phyloP scores from a whole-genome alignment of 2,888 invertebrate species.

The Eledona agricola region DNA sequence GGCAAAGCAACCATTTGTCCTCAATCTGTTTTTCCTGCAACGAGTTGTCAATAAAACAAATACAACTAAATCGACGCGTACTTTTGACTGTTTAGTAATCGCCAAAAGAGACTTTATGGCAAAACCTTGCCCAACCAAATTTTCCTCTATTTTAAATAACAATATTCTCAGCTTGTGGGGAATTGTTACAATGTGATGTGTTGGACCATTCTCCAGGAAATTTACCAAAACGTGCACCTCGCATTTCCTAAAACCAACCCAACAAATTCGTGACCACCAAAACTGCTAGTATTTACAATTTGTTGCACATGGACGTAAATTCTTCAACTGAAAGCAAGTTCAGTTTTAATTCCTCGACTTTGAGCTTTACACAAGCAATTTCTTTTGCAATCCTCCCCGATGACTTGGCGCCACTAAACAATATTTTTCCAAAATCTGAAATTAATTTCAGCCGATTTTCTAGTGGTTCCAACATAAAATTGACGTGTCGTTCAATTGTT shows the following conservation, averaged over 20 bases:
- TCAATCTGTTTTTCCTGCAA: constrained; percentile 46
- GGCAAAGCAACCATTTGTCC: constrained; percentile 48
- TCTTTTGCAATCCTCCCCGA: not conserved
- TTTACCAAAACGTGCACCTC: constrained; percentile 40
- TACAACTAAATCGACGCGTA: constrained; percentile 2
- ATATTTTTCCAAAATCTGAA: constrained; percentile 14
- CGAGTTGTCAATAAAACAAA: not conserved
- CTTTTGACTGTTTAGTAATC: constrained; percentile 21
- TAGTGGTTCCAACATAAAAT: constrained; percentile 3
- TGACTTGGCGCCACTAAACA: constrained; percentile 26
- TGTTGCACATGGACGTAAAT: no score
- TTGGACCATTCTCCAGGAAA: constrained; percentile 47
- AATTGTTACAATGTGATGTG: constrained; percentile 43
- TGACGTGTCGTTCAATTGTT: constrained; percentile 5
- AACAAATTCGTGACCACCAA: not conserved
- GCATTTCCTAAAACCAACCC: constrained; percentile 38
- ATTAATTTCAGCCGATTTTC: constrained; percentile 39
- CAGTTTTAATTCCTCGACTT: not conserved
- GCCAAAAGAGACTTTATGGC: constrained; percentile 40
- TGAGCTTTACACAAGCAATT: not conserved
- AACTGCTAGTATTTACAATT: no score
- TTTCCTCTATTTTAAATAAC: constrained; percentile 41
- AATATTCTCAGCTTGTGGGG: constrained; percentile 43
- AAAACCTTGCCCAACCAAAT: constrained; percentile 42
- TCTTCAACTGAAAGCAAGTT: no score